Conservation (phyloP, 2,113 vertebrate genomes). For the Dissostichus mawsoni region DNA sequence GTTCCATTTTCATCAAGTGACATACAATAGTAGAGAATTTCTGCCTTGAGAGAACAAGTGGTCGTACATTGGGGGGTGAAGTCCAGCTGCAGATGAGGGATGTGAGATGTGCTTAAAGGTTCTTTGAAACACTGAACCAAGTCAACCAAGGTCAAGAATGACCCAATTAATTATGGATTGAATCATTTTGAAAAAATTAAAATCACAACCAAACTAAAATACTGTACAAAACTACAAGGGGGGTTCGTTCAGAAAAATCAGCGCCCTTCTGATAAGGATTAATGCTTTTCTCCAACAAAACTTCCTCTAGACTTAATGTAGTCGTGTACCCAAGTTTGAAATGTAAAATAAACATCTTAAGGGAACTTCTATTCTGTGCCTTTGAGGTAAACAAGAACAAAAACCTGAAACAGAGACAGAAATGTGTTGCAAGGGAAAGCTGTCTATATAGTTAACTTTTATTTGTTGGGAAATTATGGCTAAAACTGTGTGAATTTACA, state of each 20-base stretch:
- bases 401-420: background rate
- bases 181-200: too few relatives aligned
- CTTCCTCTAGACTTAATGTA: background rate
- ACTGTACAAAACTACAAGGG: background rate
- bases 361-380: background rate
- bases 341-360: background rate
- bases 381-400: background rate
- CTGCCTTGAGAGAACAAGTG: too few relatives aligned
- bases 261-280: background rate
- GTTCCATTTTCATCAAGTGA: too few relatives aligned
- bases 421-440: too few relatives aligned
- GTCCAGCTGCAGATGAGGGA: too few relatives aligned
- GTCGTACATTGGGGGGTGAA: too few relatives aligned
- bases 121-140: background rate
- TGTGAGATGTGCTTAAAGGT: background rate
- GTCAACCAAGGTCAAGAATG: background rate
- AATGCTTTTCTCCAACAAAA: background rate
- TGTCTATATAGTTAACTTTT: background rate
- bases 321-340: background rate
- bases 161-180: background rate
- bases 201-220: background rate
- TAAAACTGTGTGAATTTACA: background rate
- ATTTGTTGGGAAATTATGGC: background rate
- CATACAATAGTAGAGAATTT: too few relatives aligned
- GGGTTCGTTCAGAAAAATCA: background rate